Evolutionary conservation across 2,113 vertebrate species (phyloP).

Genomic region (Kryptolebias marmoratus): DNA sequence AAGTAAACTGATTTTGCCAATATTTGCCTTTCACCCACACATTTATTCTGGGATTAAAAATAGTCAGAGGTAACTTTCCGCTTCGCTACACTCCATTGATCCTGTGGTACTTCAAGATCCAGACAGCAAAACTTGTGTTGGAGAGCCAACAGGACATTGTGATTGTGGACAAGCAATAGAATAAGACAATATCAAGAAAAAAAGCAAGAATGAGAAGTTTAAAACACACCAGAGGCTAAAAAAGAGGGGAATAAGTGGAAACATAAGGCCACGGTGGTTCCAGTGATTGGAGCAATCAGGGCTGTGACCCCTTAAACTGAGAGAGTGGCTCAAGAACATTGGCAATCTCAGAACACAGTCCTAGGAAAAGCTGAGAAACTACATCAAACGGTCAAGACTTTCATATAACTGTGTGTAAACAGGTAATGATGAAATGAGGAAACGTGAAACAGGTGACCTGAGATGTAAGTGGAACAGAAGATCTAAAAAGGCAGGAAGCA

Average conservation of each 20-base stretch:
- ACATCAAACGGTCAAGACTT: neutral
- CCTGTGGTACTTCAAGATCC: neutral
- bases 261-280: neutral
- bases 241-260: neutral
- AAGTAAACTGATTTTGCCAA: neutral
- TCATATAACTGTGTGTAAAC: neutral
- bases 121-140: neutral
- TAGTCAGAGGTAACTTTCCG: neutral
- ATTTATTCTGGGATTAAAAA: neutral
- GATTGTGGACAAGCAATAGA: neutral
- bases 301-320: neutral
- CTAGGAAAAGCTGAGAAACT: too few species aligned
- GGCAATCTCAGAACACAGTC: too few species aligned
- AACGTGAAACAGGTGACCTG: conserved; percentile 3
- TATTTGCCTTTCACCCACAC: neutral
- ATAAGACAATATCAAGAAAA: neutral
- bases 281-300: neutral
- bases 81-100: neutral
- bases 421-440: conserved; percentile 1
- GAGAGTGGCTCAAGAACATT: neutral
- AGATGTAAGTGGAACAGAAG: conserved; percentile 1
- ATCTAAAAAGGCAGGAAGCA: neutral
- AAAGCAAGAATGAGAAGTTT: neutral
- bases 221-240: neutral
- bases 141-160: neutral